phyloP scores from a whole-genome alignment of 2,797 vertebrate species.

The Euthynnus affinis region DNA sequence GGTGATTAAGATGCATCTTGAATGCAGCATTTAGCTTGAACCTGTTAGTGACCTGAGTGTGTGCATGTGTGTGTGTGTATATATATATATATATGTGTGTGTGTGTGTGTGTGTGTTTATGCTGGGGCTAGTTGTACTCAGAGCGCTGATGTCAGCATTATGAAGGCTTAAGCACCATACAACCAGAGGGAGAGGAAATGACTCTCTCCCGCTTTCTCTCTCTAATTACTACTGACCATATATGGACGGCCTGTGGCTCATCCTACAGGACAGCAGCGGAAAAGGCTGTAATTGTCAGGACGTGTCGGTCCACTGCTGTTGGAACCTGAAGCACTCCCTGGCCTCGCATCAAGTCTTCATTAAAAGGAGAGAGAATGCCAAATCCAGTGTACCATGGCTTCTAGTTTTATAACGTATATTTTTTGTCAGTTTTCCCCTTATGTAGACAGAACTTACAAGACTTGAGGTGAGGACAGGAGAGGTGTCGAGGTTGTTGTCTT shows the following conservation, averaged over 20 bases:
- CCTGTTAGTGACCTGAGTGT: constrained; percentile 49
- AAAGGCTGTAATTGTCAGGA: constrained; percentile 55
- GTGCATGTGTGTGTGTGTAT: constrained; percentile 35
- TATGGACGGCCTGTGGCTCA: constrained; percentile 52
- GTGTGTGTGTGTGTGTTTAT: constrained; percentile 40
- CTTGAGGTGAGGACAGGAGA: neutral
- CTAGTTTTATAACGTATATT: neutral
- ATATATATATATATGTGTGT: constrained; percentile 33
- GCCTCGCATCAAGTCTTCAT: neutral
- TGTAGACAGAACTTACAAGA: neutral
- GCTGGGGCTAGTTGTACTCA: constrained; percentile 56
- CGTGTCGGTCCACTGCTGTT: constrained; percentile 13
- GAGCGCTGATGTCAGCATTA: constrained; percentile 84
- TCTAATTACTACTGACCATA: constrained; percentile 76
- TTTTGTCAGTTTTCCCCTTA: neutral
- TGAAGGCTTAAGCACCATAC: constrained; percentile 78
- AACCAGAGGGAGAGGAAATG: constrained; percentile 77
- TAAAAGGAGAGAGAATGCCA: neutral
- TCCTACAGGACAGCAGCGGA: constrained; percentile 50
- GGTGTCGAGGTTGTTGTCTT: too few relatives aligned
- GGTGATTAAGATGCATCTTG: constrained; percentile 45
- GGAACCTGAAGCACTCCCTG: neutral
- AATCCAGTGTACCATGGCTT: neutral
- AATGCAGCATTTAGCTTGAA: constrained; percentile 35
- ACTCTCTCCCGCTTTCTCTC: constrained; percentile 54